These are phyloP conservation scores for Acrocephalus kingi DNA, from an alignment of 2,113 vertebrate genomes.

Conservation along the genomic window DNA sequence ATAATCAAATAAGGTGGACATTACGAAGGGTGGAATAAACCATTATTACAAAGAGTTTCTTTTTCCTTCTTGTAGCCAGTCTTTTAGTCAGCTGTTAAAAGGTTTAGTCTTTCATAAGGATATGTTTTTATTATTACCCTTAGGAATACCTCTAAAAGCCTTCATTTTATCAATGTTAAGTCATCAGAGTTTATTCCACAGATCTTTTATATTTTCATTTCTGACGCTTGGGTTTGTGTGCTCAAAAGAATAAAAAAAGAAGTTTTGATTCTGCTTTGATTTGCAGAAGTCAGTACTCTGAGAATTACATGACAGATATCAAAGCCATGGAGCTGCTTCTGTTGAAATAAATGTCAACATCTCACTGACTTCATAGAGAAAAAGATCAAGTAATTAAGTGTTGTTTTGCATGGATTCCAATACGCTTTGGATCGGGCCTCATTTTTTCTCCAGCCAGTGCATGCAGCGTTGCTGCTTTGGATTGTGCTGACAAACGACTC, in stretches of 20 bases:
- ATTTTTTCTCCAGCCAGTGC: not conserved
- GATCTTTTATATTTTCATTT: not conserved
- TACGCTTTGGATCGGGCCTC: slow-evolving; percentile 7
- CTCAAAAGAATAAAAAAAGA: not conserved
- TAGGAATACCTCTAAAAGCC: not conserved
- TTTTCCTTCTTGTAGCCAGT: not conserved
- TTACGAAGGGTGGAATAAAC: not conserved
- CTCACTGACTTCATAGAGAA: slow-evolving; percentile 9
- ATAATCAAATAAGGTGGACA: not conserved
- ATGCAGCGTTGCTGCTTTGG: slow-evolving; percentile 1
- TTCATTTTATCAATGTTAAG: not conserved
- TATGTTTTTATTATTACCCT: not conserved
- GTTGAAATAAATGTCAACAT: slow-evolving; percentile 2
- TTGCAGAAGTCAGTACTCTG: not conserved
- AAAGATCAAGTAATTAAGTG: slow-evolving; percentile 11
- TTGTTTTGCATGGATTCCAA: slow-evolving; percentile 18
- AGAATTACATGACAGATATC: not conserved
- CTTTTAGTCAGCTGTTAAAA: not conserved
- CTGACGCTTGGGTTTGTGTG: not conserved
- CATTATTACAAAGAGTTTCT: not conserved
- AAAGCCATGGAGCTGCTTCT: not conserved
- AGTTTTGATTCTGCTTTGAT: slow-evolving; percentile 9
- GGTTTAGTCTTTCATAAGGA: not conserved
- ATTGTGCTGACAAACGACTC: slow-evolving; percentile 24
- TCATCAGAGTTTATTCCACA: not conserved